Base-by-base conservation (phyloP, 2,113 vertebrate genomes). In the Leptocoma aspasia region DNA sequence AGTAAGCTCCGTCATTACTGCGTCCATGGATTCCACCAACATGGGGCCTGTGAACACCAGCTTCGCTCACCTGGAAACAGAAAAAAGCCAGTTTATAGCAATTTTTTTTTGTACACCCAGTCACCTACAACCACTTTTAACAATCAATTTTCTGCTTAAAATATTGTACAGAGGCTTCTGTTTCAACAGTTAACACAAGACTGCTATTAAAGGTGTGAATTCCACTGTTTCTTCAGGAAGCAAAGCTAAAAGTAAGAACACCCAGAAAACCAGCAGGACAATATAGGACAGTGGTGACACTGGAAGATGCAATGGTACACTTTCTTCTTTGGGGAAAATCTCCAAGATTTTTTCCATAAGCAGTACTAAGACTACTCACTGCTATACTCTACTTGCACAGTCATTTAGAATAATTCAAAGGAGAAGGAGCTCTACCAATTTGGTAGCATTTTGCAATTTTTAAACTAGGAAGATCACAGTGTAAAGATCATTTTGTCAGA, bases 11-110 rank as follows among this genome's bases (percentile, higher is more conserved):
- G 60, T 99, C 99, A 49, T 99, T 99, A 96, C 99, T 99, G 87
- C 99, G 99, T 57, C 99, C 99, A 60, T 99, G 99, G 96, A 99
- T 99, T 68, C 99, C 99, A 52, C 99, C 99, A 44, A 99, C 99
- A 49, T 99, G 99, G 20, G 99, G 99, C 78, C 99, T 98, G 96
- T 99, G 99, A 83, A 99, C 99, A 53, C 99, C 99, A 14, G 99
- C 99, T 98, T 99, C 99, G 8, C 99, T 99, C 97, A 99, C 99
- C 99, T 99, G 72, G 47, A 57, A 92, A 92, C 50, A 77, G 31
- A 95, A 95, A 94, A 90, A 95, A 80, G 13, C 19, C 47, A 91
- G 18, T 64, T 61, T 60, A 56, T 54, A 69, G 66, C 22, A 50
- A 7, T 42, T 69, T 54, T 53, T 39, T 76, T 69, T 52, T 27